Evolutionary conservation across 2,113 vertebrate genomes (phyloP).

Genomic region (Picathartes gymnocephalus): DNA sequence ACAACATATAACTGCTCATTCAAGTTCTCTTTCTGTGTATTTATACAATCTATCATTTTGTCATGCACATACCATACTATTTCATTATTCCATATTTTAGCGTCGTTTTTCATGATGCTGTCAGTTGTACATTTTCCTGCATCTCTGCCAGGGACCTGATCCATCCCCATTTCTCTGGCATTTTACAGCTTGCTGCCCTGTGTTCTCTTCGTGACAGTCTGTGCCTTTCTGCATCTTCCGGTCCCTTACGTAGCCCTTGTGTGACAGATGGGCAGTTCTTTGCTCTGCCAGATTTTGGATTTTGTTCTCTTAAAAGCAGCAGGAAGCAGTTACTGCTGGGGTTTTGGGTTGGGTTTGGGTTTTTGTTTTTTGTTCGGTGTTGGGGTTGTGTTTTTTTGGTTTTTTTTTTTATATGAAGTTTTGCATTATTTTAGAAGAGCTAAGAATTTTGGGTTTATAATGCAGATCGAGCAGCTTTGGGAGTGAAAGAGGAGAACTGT

Average conservation of each 20-base stretch:
- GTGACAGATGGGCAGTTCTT: not conserved
- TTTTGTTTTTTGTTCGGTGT: no score
- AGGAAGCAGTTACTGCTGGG: not conserved
- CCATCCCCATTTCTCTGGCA: not conserved
- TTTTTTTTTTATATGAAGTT: not conserved
- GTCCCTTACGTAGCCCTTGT: not conserved
- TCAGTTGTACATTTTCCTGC: not conserved
- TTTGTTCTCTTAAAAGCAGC: not conserved
- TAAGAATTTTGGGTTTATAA: not conserved
- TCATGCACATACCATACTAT: not conserved
- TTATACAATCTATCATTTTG: not conserved
- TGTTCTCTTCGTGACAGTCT: not conserved
- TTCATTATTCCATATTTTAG: not conserved
- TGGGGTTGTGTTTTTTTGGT: no score
- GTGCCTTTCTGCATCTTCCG: not conserved
- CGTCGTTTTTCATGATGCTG: not conserved
- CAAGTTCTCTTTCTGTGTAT: not conserved
- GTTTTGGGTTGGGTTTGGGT: not conserved
- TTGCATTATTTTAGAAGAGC: not conserved
- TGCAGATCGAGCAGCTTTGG: not conserved
- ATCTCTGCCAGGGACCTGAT: not conserved
- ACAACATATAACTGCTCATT: not conserved
- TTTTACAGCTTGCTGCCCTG: not conserved
- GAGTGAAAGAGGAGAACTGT: not conserved
- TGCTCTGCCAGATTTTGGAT: not conserved